Conservation (phyloP, 2,888 invertebrate genomes). For the Campoplex capitator region DNA sequence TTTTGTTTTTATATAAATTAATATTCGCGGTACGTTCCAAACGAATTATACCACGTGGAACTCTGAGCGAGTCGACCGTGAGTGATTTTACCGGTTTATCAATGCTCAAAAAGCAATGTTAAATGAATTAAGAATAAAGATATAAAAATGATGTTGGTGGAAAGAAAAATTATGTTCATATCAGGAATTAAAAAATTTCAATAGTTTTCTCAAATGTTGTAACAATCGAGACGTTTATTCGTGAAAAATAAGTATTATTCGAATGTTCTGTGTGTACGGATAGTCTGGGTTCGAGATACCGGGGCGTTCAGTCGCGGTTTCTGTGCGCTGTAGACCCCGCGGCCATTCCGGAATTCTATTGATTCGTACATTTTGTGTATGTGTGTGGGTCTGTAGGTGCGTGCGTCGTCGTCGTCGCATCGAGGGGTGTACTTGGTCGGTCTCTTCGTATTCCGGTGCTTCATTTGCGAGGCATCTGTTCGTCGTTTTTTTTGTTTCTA, state of each 20-base stretch:
- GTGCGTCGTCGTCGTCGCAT: slow-evolving; percentile 49
- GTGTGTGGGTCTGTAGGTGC: slow-evolving; percentile 37
- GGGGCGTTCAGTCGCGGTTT: slow-evolving; percentile 68
- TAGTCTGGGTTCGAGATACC: slow-evolving; percentile 62
- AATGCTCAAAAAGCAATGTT: slow-evolving; percentile 3
- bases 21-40: background rate
- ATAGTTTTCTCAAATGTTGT: background rate
- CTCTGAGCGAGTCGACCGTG: slow-evolving; percentile 26
- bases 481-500: slow-evolving; percentile 47
- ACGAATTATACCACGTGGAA: background rate
- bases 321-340: slow-evolving; percentile 80
- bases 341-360: slow-evolving; percentile 68
- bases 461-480: slow-evolving; percentile 55
- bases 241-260: slow-evolving; percentile 1
- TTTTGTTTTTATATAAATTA: background rate
- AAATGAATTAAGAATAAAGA: slow-evolving; percentile 9
- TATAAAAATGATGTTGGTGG: background rate
- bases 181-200: background rate
- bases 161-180: background rate
- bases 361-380: slow-evolving; percentile 51
- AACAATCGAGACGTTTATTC: background rate
- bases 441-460: slow-evolving; percentile 48
- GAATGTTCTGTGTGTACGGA: background rate
- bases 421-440: slow-evolving; percentile 39
- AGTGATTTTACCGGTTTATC: slow-evolving; percentile 6